These are phyloP conservation scores for Aspidiotus rigidus DNA, from an alignment of 2,888 invertebrate species.

Conservation along the genomic window DNA sequence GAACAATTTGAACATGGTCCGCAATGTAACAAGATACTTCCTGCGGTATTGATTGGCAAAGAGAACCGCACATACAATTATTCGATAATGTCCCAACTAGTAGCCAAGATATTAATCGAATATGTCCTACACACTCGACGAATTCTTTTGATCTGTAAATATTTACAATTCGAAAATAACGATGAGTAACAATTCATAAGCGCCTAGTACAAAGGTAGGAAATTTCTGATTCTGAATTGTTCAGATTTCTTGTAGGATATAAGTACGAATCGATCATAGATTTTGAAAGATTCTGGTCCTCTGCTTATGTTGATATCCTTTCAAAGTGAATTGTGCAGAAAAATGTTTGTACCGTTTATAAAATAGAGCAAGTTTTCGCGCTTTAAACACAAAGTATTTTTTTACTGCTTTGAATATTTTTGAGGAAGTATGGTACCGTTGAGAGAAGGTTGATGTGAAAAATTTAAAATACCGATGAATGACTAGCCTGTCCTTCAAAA, in stretches of 20 bases:
- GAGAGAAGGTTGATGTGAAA: no score
- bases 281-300: no score
- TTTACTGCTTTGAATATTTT: no score
- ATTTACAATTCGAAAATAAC: constrained; percentile 26
- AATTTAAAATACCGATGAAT: background rate
- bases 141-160: constrained; percentile 74
- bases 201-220: no score
- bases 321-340: no score
- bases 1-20: constrained; percentile 92
- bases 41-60: constrained; percentile 78
- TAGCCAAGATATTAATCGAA: constrained; percentile 90
- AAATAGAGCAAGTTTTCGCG: no score
- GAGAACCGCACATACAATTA: constrained; percentile 54
- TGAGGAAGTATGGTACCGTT: no score
- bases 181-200: background rate
- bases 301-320: no score
- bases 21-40: constrained; percentile 94
- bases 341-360: no score
- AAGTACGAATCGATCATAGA: no score
- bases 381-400: no score
- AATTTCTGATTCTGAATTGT: constrained; percentile 16
- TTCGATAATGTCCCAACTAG: constrained; percentile 89
- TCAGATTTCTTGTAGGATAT: no score
- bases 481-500: background rate
- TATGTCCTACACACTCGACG: constrained; percentile 88